Base-by-base conservation (phyloP, 2,797 vertebrate species). In the Chloroceryle inda region DNA sequence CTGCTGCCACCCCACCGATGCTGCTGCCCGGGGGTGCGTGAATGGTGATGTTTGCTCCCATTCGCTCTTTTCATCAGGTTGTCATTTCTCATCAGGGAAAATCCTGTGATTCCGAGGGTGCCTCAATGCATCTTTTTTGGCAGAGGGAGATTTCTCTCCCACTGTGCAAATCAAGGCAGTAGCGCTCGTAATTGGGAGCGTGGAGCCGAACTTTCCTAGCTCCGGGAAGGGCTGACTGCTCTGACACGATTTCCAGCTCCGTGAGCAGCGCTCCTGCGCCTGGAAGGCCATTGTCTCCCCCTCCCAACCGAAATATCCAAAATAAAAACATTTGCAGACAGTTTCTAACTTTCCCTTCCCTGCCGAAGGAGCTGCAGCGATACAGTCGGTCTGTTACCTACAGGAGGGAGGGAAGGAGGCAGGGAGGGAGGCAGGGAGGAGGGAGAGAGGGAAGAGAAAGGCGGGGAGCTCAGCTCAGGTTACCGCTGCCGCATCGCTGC, bases 381-480 rank as follows among this genome's bases (percentile, higher is more conserved):
- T 63, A n/a, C 55, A 3, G 49, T 4, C 26, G 64, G 45, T 58
- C 81, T 88, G 79, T 4, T 13, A 82, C 15, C 74, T 31, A 20
- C 29, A 17, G 52, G 44, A 10, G 27, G 44, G 64, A 63, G 47
- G 27, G 78, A 81, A 52, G 31, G 10, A 47, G n/a, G n/a, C 5
- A 47, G n/a, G 17, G 95, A 93, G 98, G 93, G 97, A n/a, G 19
- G 11, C 31, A 44, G 97, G 97, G 64, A 49, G 44, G 33, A 27
- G 27, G 35, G 67, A 52, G 22, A 24, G 98, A 95, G 98, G 98
- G 91, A 84, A 45, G 50, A n/a, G 69, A 87, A 63, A n/a, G 56
- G 29, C 42, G 68, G 40, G 35, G 33, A n/a, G n/a, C n/a, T n/a
- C n/a, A 88, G 85, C 89, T 94, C 76, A 11, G 75, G 59, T 94